These are phyloP conservation scores for Setophaga coronata DNA, from an alignment of 2,113 vertebrate species.

Conservation along the genomic window DNA sequence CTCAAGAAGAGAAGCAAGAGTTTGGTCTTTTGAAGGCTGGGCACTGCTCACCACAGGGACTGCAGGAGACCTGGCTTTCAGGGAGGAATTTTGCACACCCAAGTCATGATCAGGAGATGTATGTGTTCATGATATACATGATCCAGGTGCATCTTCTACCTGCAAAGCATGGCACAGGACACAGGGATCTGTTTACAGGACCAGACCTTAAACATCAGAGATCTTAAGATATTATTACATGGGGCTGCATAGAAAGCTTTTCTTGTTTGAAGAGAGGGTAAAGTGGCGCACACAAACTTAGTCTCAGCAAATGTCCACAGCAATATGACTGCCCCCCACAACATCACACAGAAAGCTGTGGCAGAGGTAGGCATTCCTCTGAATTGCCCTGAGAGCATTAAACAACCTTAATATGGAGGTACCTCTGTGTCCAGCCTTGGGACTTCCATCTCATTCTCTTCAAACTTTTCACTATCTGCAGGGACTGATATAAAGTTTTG, in stretches of 20 bases:
- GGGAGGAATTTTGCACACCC: background rate
- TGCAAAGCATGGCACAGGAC: accelerated
- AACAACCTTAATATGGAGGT: background rate
- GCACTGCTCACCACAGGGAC: background rate
- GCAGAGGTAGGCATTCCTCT: background rate
- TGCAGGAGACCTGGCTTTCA: background rate
- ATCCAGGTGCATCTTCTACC: background rate
- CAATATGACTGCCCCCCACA: background rate
- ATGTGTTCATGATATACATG: background rate
- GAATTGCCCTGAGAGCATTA: background rate
- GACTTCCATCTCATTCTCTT: background rate
- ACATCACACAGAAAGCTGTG: background rate
- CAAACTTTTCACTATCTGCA: background rate
- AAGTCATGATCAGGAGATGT: background rate
- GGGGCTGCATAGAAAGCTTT: background rate
- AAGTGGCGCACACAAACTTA: background rate
- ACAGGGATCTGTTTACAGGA: background rate
- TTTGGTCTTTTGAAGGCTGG: background rate
- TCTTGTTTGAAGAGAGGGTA: background rate
- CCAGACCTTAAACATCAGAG: background rate
- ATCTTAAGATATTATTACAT: background rate
- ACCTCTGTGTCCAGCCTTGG: background rate
- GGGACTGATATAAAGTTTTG: background rate
- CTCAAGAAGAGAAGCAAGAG: background rate
- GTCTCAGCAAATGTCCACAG: background rate